Evolutionary conservation across 2,888 invertebrate genomes (phyloP).

Genomic region (Acronicta leporina): DNA sequence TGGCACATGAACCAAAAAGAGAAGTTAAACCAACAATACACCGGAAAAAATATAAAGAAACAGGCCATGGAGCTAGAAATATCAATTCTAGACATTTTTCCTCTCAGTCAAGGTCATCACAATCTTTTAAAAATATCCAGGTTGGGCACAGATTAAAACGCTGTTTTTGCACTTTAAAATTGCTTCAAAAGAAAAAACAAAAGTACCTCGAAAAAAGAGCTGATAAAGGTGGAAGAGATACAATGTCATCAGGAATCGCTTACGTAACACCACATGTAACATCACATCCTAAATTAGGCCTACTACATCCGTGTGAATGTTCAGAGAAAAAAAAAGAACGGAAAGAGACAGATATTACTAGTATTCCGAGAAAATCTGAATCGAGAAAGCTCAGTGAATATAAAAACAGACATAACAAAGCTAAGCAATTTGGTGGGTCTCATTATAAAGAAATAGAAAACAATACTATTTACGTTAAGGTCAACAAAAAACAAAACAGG

Average conservation of each 20-base stretch:
- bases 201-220: conserved; percentile 1
- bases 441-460: not conserved
- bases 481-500: conserved; percentile 6
- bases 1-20: conserved; percentile 1
- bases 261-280: conserved; percentile 23
- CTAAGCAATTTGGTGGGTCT: not conserved
- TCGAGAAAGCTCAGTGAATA: conserved; percentile 4
- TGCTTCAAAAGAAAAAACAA: conserved; percentile 46
- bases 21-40: conserved; percentile 13
- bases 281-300: conserved; percentile 7
- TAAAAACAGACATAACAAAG: conserved; percentile 9
- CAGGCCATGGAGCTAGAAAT: conserved; percentile 1
- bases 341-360: conserved; percentile 21
- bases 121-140: conserved; percentile 30
- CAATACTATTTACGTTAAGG: not conserved
- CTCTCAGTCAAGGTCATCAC: conserved; percentile 31
- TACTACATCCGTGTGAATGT: conserved; percentile 51
- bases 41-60: conserved; percentile 10
- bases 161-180: conserved; percentile 64
- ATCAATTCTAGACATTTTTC: conserved; percentile 8
- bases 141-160: conserved; percentile 44
- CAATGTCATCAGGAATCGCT: conserved; percentile 22
- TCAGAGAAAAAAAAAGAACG: conserved; percentile 33
- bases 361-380: conserved; percentile 24
- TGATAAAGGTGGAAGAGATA: conserved; percentile 21